Evolutionary conservation across 2,888 invertebrate genomes (phyloP), one percentile per base, ranked within the genome.

Genomic region (Nycteola revayana): DNA sequence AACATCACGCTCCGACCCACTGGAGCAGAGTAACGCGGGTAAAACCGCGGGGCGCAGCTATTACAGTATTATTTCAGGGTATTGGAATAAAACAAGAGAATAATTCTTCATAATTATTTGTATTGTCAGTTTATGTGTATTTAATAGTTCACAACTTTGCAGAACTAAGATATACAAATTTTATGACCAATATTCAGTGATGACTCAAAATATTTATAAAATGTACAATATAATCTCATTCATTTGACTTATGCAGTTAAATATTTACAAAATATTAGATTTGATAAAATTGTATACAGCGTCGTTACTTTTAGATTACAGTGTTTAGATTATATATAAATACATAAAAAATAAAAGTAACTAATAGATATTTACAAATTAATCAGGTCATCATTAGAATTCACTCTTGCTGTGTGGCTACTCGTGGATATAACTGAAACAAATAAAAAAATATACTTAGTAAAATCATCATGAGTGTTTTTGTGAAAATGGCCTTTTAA

Each of bases 351-450:
- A 84, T 84, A 80, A 81, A 66, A 76, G 77, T 66, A 71, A 73
- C 70, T 75, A 76, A 76, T 72, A 70, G 66, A 51, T 86, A 86
- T 86, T 78, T 85, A 87, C 87, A 87, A 67, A 64, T 69, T 73
- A 60, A 72, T 79, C 76, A 79, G 74, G 74, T 80, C 73, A 72
- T 68, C 67, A 62, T 64, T 53, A 72, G 66, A 65, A 49, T 61
- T 69, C 45, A 83, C 44, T 89, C 88, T 60, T 87, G 90, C 83
- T 91, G 91, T 60, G 90, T 76, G 73, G 90, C 90, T 75, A 92
- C 91, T 80, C 92, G 89, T 65, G 92, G 91, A 73, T 92, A 92
- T 75, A 92, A 87, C 92, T 92, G 87, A 1, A 89, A 89, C 49
- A 65, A 68, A 50, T 54, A 14, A 14, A 55, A 57, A 44, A 26